Percentiles rank a stretch among this genome's conserved stretches.
Evolutionary conservation across 2,888 invertebrate genomes (phyloP).

Genomic region (Clanis bilineata): DNA sequence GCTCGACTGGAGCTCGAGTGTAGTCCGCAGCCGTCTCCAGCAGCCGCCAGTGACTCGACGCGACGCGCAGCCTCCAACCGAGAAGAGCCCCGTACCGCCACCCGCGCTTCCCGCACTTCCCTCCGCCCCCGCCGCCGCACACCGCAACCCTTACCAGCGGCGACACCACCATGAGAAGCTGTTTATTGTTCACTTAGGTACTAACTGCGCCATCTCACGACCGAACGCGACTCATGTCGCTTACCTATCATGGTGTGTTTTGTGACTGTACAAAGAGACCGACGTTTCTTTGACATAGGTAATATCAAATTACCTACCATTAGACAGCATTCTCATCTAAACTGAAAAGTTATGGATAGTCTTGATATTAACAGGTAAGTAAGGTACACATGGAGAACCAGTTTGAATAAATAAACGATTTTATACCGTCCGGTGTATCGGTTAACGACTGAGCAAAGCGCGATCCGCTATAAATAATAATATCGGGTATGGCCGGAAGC

Average conservation of each 20-base stretch:
- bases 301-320: background rate
- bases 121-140: constrained; percentile 24
- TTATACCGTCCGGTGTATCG: constrained; percentile 1
- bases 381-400: background rate
- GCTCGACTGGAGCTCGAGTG: constrained; percentile 39
- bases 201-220: too few relatives aligned
- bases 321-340: background rate
- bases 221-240: too few relatives aligned
- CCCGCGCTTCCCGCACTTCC: constrained; percentile 22
- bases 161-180: background rate
- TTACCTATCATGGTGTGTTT: too few relatives aligned
- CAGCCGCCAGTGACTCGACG: constrained; percentile 40
- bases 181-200: too few relatives aligned
- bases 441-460: background rate
- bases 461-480: constrained; percentile 7
- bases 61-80: constrained; percentile 46
- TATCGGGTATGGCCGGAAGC: background rate
- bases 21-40: constrained; percentile 39
- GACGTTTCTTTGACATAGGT: background rate
- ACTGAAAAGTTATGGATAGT: background rate
- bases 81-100: constrained; percentile 28
- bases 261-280: too few relatives aligned
- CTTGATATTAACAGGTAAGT: too few relatives aligned
- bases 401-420: background rate
- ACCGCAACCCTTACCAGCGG: constrained; percentile 14